Base-by-base conservation (phyloP, 2,888 invertebrate species). In the Hydrotaea diabolus region DNA sequence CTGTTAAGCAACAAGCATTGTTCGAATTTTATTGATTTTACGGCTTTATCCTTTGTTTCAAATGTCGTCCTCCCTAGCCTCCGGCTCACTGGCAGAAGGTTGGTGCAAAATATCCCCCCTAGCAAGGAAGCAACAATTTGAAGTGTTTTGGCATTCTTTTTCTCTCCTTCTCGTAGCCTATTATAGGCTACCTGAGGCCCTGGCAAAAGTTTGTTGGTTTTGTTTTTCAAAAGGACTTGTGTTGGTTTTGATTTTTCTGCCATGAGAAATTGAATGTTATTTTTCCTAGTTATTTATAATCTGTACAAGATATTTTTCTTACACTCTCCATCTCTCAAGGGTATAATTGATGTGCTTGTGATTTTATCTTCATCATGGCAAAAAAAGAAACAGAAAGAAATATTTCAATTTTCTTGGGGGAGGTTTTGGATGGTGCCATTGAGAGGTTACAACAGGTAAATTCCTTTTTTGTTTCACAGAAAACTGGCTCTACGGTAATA, bases 21-120 rank as follows among this genome's bases (percentile, higher is more conserved):
- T 69, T 36, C 31, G 36, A n/a, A 36, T 86, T 90, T 89, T 90
- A 90, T 90, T 90, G 91, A 90, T 90, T 90, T 91, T 88, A 89
- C 69, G 69, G 80, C 86, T 83, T 62, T 75, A 75, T 62, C 66
- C 53, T 62, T 43, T 62, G 26, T 73, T 69, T 69, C 26, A 23
- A 15, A 7, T 71, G 17, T 21, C 13, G 0, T n/a, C 13, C 55
- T n/a, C 23, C 23, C 46, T 15, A 69, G 2, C 13, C 39, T 23
- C 23, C 2, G 13, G n/a, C 21, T 1, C 13, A 39, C 11, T 2
- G 39, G 39, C 13, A 11, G 39, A 39, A 11, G 39, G 1, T 39
- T 8, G 39, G 36, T 36, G 5, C 36, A 36, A 4, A 39, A 49
- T 69, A 69, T 73, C 53, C 36, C 66, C 7, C n/a, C n/a, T n/a